phyloP scores from a whole-genome alignment of 1,140 invertebrate species.

The Rhyacophila brunnea region DNA sequence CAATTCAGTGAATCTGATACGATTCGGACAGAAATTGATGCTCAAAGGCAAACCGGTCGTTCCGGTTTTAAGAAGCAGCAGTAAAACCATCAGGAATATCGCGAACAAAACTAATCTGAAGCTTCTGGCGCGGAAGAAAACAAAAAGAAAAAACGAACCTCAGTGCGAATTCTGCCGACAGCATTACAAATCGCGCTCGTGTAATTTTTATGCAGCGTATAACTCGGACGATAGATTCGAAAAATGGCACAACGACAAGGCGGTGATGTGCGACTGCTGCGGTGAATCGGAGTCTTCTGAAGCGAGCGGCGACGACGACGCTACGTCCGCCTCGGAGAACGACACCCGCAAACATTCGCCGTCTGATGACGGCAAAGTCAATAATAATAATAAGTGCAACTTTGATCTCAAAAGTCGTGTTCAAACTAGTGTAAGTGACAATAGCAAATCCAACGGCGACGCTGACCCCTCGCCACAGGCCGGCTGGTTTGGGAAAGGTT shows the following conservation, averaged over 20 bases:
- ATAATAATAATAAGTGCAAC: slow-evolving; percentile 32
- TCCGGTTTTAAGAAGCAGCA: slow-evolving; percentile 28
- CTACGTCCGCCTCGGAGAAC: slow-evolving; percentile 36
- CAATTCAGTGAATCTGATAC: slow-evolving; percentile 27
- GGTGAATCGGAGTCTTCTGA: slow-evolving; percentile 51
- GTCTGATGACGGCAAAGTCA: slow-evolving; percentile 26
- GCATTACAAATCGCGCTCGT: slow-evolving; percentile 52
- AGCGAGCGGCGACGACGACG: slow-evolving; percentile 44
- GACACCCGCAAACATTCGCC: slow-evolving; percentile 22
- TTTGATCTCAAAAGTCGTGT: slow-evolving; percentile 37
- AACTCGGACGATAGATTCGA: slow-evolving; percentile 46
- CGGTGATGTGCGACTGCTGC: slow-evolving; percentile 59
- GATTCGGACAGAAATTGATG: slow-evolving; percentile 27
- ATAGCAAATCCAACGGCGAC: slow-evolving; percentile 12
- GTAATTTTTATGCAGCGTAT: slow-evolving; percentile 55
- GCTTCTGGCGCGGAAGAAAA: slow-evolving; percentile 14
- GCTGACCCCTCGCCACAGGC: slow-evolving; percentile 50
- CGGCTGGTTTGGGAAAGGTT: slow-evolving; percentile 62
- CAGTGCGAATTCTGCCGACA: slow-evolving; percentile 56
- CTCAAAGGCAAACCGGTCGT: slow-evolving; percentile 10
- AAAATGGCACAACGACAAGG: slow-evolving; percentile 49
- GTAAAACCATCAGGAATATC: slow-evolving; percentile 38
- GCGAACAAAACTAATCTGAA: slow-evolving; percentile 43
- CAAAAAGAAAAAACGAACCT: slow-evolving; percentile 42
- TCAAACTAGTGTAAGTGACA: slow-evolving; percentile 33